These are phyloP conservation scores for Pachydiplax longipennis DNA, from an alignment of 2,888 invertebrate genomes.

Conservation along the genomic window DNA sequence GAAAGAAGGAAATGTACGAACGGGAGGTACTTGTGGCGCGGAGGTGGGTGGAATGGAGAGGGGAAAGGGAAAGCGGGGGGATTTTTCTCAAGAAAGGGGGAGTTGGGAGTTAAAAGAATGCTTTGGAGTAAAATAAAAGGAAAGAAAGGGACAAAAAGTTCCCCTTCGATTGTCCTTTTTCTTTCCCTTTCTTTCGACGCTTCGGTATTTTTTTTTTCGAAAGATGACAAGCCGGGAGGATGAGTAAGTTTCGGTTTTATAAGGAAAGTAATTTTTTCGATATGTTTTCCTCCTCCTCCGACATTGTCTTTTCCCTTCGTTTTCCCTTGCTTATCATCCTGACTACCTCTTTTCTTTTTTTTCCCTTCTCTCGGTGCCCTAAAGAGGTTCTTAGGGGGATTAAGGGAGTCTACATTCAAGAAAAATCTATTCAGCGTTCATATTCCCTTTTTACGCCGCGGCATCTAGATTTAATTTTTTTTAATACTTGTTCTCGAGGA, in stretches of 20 bases:
- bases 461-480: neutral
- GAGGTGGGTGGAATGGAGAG: too few species aligned
- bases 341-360: neutral
- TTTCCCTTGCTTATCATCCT: neutral
- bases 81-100: neutral
- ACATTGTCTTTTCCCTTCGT: neutral
- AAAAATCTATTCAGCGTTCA: neutral
- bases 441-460: neutral
- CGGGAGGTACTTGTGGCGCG: too few species aligned
- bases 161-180: neutral
- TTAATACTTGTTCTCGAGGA: neutral
- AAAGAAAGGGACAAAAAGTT: neutral
- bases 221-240: neutral
- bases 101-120: neutral
- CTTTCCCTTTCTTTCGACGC: neutral
- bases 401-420: neutral
- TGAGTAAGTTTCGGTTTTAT: slow-evolving; percentile 32
- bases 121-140: slow-evolving; percentile 12
- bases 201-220: neutral
- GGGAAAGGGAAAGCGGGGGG: neutral
- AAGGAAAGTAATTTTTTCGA: slow-evolving; percentile 1
- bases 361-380: neutral
- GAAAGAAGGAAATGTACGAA: neutral
- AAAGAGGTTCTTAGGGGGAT: slow-evolving; percentile 15
- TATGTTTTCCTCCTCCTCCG: neutral